A percentile compares a stretch with the other conserved stretches of the same genome.
Evolutionary conservation across 2,113 vertebrate genomes (phyloP).

Genomic region (Periophthalmodon schlosseri): DNA sequence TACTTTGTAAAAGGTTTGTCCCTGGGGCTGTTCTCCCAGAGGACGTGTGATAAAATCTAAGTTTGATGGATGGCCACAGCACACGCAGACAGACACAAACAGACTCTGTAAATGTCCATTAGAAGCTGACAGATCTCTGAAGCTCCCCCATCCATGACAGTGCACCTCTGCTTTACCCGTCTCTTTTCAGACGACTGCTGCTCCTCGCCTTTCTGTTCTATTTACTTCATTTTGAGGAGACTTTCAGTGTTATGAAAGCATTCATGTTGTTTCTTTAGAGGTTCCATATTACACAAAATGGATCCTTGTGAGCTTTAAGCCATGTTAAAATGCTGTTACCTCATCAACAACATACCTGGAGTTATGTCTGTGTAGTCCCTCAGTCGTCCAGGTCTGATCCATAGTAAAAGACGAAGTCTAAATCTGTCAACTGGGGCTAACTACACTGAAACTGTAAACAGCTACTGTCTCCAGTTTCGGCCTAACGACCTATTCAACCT

Average conservation of each 20-base stretch:
- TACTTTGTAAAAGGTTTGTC: conserved; percentile 49
- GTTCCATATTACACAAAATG: too few species aligned
- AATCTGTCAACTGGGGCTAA: too few species aligned
- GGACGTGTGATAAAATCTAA: conserved; percentile 46
- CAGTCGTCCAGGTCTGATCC: too few species aligned
- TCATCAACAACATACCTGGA: too few species aligned
- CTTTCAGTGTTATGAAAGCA: background rate
- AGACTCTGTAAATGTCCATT: conserved; percentile 40
- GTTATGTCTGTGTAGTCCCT: too few species aligned
- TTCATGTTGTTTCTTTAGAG: background rate
- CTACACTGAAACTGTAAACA: too few species aligned
- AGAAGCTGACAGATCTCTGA: conserved; percentile 51
- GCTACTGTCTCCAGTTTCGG: too few species aligned
- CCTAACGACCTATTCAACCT: too few species aligned
- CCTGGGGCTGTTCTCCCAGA: conserved; percentile 28
- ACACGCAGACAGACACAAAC: conserved; percentile 22
- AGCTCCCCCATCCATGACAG: conserved; percentile 21
- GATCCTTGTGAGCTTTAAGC: too few species aligned
- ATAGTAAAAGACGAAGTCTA: too few species aligned
- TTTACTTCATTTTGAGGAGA: background rate
- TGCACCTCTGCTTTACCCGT: conserved; percentile 2
- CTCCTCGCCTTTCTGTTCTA: background rate
- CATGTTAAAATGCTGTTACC: too few species aligned
- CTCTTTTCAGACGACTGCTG: conserved; percentile 4
- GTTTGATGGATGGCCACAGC: conserved; percentile 38